Evolutionary conservation across 2,797 vertebrate genomes (phyloP).

Genomic region (Hylomyscus alleni): DNA sequence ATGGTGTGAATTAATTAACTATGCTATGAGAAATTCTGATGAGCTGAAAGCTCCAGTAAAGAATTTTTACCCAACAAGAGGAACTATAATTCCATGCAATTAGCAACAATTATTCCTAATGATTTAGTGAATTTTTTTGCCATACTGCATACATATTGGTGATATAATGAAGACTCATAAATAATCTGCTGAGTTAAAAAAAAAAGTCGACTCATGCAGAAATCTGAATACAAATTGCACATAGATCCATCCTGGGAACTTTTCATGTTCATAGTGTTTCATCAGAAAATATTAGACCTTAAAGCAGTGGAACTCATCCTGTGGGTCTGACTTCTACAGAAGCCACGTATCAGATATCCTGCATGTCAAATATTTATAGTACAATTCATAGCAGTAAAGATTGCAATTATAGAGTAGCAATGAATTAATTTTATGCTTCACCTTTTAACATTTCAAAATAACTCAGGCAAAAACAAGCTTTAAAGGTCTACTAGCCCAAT

Average conservation of each 20-base stretch:
- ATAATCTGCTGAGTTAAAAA: neutral
- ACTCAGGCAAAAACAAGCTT: neutral
- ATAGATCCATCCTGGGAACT: neutral
- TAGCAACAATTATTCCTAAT: neutral
- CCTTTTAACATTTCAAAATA: neutral
- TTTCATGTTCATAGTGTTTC: neutral
- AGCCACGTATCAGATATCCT: neutral
- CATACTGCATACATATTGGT: neutral
- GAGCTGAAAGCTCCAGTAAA: neutral
- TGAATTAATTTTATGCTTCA: neutral
- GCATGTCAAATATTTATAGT: neutral
- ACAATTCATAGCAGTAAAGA: neutral
- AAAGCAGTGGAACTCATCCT: neutral
- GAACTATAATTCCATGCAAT: neutral
- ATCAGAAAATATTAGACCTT: neutral
- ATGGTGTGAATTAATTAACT: neutral
- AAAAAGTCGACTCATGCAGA: constrained; percentile 10
- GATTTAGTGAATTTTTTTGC: neutral
- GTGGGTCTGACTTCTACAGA: neutral
- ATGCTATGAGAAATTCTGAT: constrained; percentile 16
- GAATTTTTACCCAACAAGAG: neutral
- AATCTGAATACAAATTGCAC: neutral
- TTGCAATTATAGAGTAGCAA: neutral
- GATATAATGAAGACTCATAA: neutral
- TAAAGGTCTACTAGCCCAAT: neutral